Conservation (phyloP, 2,797 vertebrate species). For the Cuculus canorus region DNA sequence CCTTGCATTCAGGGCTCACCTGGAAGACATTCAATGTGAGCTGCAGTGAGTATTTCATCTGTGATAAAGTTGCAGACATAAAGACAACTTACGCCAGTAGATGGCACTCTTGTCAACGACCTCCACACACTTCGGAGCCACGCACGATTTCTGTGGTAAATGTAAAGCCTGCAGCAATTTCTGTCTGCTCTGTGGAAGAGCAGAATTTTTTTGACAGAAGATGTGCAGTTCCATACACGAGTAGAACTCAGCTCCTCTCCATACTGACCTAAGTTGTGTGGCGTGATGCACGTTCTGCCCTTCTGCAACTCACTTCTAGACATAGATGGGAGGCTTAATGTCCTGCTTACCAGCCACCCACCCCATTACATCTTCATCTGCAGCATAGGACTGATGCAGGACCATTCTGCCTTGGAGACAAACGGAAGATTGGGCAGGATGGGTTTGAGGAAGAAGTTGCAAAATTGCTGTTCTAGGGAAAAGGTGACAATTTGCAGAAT, state of each 20-base stretch:
- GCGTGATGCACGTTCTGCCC: neutral
- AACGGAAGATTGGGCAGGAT: neutral
- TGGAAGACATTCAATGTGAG: neutral
- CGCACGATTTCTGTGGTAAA: neutral
- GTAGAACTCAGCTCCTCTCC: neutral
- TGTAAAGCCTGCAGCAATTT: neutral
- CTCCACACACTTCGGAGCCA: neutral
- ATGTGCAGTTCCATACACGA: rapidly evolving
- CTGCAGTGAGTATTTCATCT: neutral
- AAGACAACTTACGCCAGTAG: neutral
- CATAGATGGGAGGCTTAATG: neutral
- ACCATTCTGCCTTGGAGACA: neutral
- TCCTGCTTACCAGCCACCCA: neutral
- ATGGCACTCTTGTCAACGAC: slow-evolving; percentile 20
- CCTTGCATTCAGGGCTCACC: neutral
- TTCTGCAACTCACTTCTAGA: neutral
- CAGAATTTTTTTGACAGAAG: neutral
- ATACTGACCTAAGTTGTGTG: neutral
- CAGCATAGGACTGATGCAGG: neutral
- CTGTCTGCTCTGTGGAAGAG: neutral
- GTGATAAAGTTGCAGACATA: neutral
- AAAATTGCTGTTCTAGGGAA: neutral
- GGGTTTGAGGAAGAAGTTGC: neutral
- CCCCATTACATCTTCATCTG: neutral
- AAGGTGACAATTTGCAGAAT: neutral